A percentile compares a stretch with the other conserved stretches of the same genome.
Conservation (phyloP, 2,888 invertebrate species). For the Polia nebulosa region DNA sequence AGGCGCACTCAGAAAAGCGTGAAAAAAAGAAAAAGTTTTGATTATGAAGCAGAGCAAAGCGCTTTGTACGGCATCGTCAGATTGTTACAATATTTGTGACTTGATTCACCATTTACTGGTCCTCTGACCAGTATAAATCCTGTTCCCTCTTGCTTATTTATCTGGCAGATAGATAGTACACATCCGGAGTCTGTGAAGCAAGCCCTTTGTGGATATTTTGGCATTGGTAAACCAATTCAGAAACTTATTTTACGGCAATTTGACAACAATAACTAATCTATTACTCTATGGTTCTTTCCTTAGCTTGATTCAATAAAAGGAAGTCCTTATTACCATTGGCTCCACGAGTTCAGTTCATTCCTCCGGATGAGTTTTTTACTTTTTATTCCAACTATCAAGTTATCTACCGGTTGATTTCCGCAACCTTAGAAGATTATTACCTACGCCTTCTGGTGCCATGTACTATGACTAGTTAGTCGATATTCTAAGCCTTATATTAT, state of each 20-base stretch:
- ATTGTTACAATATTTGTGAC: slow-evolving; percentile 6
- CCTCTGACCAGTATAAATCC: slow-evolving; percentile 2
- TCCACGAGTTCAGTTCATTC: slow-evolving; percentile 34
- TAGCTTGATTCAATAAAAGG: slow-evolving; percentile 6
- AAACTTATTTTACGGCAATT: too few relatives aligned
- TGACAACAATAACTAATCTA: neutral
- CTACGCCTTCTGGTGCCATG: neutral
- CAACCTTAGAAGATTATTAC: slow-evolving; percentile 6
- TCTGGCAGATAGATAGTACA: neutral
- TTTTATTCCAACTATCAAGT: slow-evolving; percentile 20
- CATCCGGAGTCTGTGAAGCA: neutral
- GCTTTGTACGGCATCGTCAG: neutral
- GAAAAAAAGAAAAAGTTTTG: slow-evolving; percentile 66
- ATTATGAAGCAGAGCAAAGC: neutral
- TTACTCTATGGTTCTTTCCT: neutral
- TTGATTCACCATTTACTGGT: neutral
- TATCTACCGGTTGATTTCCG: slow-evolving; percentile 40
- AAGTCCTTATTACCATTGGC: slow-evolving; percentile 4
- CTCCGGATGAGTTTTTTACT: slow-evolving; percentile 32
- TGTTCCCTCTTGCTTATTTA: slow-evolving; percentile 5
- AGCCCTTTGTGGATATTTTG: neutral
- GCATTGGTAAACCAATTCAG: too few relatives aligned
- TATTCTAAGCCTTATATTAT: neutral
- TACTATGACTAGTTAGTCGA: neutral
- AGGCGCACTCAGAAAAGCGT: slow-evolving; percentile 73